These are phyloP conservation scores for Cottus gobio DNA, from an alignment of 2,113 vertebrate genomes.

Conservation along the genomic window DNA sequence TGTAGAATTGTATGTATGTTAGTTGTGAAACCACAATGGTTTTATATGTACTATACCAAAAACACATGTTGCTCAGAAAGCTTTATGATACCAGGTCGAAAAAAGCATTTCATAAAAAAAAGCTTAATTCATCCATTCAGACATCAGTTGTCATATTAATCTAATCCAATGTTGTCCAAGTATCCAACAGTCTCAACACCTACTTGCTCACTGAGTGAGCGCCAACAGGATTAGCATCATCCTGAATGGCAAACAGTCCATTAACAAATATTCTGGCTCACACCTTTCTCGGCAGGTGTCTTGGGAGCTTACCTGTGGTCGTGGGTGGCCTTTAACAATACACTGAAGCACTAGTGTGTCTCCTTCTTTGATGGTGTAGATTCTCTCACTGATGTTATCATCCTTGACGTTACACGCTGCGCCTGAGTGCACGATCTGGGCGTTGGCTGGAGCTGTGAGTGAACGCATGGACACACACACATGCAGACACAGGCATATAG, in stretches of 20 bases:
- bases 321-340: slow-evolving; percentile 95
- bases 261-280: not conserved
- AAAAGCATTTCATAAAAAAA: not conserved
- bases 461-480: slow-evolving; percentile 34
- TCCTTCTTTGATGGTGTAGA: slow-evolving; percentile 98
- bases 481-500: slow-evolving; percentile 36
- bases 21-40: not conserved
- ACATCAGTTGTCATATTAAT: not conserved
- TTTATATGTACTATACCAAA: not conserved
- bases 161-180: not conserved
- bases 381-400: slow-evolving; percentile 96
- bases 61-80: not conserved
- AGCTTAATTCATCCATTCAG: not conserved
- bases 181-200: slow-evolving; percentile 5
- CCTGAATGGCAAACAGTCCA: not conserved
- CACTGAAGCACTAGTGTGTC: slow-evolving; percentile 94
- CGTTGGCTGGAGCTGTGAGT: slow-evolving; percentile 92
- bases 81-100: not conserved
- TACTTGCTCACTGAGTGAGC: slow-evolving; percentile 8
- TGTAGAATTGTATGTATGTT: too few relatives aligned
- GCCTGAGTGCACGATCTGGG: slow-evolving; percentile 96
- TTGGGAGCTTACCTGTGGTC: slow-evolving; percentile 88
- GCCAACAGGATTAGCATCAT: slow-evolving; percentile 1
- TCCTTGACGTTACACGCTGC: slow-evolving; percentile 98
- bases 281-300: slow-evolving; percentile 1